Conservation (phyloP, 2,797 vertebrate genomes). For the Masticophis lateralis region DNA sequence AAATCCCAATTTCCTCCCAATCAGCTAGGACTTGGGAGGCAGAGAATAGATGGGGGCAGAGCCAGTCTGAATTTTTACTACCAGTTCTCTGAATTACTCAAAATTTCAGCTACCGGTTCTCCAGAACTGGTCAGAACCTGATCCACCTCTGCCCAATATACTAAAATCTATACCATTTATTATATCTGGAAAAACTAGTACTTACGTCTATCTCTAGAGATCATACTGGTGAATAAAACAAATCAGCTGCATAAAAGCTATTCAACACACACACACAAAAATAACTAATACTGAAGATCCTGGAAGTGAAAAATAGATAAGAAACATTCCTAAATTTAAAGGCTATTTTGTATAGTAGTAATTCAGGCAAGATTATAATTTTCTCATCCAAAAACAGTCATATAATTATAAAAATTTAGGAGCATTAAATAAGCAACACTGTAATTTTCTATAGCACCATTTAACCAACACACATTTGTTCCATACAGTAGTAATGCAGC, state of each 20-base stretch:
- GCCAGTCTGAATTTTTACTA: too few species aligned
- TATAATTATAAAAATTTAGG: slow-evolving; percentile 27
- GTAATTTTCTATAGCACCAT: slow-evolving; percentile 42
- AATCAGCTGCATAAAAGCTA: slow-evolving; percentile 12
- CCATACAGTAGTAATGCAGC: not conserved
- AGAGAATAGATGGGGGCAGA: too few species aligned
- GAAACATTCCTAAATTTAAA: slow-evolving; percentile 11
- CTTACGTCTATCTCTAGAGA: not conserved
- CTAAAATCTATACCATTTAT: slow-evolving; percentile 11
- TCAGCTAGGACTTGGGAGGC: too few species aligned
- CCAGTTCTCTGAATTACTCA: too few species aligned
- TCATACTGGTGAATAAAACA: slow-evolving; percentile 12
- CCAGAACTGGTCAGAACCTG: too few species aligned
- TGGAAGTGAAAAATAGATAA: slow-evolving; percentile 35
- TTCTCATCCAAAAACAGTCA: slow-evolving; percentile 36
- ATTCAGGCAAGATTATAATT: slow-evolving; percentile 39
- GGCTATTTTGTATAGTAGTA: slow-evolving; percentile 28
- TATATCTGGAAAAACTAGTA: slow-evolving; percentile 20
- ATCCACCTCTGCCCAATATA: not conserved
- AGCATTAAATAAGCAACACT: slow-evolving; percentile 30
- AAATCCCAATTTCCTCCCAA: too few species aligned
- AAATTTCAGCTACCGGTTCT: too few species aligned
- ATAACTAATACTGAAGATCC: slow-evolving; percentile 14
- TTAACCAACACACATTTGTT: not conserved
- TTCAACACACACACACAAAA: not conserved